Evolutionary conservation across 2,113 vertebrate genomes (phyloP).

Genomic region (Erythrocebus patas): DNA sequence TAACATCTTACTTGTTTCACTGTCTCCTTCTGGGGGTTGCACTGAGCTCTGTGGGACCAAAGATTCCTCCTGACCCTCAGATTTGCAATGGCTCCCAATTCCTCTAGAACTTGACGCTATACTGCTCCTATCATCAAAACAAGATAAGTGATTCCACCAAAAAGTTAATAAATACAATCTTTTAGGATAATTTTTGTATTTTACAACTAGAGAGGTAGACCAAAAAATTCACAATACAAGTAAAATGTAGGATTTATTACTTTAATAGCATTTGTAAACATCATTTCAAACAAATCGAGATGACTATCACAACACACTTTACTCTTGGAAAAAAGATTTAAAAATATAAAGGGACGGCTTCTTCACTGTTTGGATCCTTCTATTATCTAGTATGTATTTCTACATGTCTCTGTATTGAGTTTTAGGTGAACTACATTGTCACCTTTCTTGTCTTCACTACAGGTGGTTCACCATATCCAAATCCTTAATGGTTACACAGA

Average conservation of each 20-base stretch:
- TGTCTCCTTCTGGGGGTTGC: constrained; percentile 72
- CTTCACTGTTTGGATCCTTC: neutral
- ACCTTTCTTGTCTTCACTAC: neutral
- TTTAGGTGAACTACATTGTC: neutral
- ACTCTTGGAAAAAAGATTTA: neutral
- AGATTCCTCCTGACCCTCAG: constrained; percentile 80
- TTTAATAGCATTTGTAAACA: neutral
- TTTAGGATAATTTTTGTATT: neutral
- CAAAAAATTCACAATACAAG: constrained; percentile 4
- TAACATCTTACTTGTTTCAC: constrained; percentile 78
- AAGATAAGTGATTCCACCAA: neutral
- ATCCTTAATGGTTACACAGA: neutral
- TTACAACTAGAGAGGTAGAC: neutral
- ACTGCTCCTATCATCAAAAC: constrained; percentile 88
- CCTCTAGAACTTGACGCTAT: constrained; percentile 91
- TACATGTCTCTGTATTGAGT: neutral
- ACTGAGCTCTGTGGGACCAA: constrained; percentile 67
- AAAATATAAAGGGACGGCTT: neutral
- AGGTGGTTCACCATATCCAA: neutral
- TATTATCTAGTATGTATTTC: neutral
- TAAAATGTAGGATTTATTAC: neutral
- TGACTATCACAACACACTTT: neutral
- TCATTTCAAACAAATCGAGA: neutral
- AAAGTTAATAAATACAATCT: neutral
- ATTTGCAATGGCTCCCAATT: constrained; percentile 86